Percentiles rank a stretch among this genome's conserved stretches.
These are phyloP conservation scores for Augiades crinisus DNA, from an alignment of 2,888 invertebrate genomes.

Conservation along the genomic window DNA sequence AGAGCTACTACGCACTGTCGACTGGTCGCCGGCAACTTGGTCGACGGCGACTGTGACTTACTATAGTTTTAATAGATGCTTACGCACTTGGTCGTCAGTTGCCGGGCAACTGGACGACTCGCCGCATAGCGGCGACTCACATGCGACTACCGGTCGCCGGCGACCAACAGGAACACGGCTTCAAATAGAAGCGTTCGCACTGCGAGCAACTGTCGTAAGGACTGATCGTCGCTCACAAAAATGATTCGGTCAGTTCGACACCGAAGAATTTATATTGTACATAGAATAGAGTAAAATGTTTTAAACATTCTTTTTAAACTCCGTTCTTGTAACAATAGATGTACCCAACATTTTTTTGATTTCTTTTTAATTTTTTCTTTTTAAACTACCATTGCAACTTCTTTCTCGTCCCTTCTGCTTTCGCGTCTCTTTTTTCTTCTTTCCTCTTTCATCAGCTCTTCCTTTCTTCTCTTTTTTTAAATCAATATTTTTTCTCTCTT, in stretches of 20 bases:
- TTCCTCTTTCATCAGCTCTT: too few relatives aligned
- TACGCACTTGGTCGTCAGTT: background rate
- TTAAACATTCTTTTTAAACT: too few relatives aligned
- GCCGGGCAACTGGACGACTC: too few relatives aligned
- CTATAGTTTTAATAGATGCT: background rate
- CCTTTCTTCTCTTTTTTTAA: too few relatives aligned
- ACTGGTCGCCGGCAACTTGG: background rate
- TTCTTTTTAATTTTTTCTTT: too few relatives aligned
- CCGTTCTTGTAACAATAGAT: too few relatives aligned
- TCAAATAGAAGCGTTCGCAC: slow-evolving; percentile 29
- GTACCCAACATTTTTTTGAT: too few relatives aligned
- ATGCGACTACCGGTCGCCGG: background rate
- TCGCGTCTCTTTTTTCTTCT: too few relatives aligned
- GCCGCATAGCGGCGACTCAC: background rate
- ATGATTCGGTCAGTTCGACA: slow-evolving; percentile 14
- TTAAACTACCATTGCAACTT: too few relatives aligned
- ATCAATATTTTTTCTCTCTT: too few relatives aligned
- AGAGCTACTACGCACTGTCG: background rate
- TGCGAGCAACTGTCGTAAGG: slow-evolving; percentile 30
- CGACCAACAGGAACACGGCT: slow-evolving; percentile 30
- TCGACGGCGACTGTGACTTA: background rate
- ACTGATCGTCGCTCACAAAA: slow-evolving; percentile 27
- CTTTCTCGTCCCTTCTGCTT: too few relatives aligned
- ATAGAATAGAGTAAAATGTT: too few relatives aligned
- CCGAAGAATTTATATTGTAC: slow-evolving; percentile 14